Percentiles rank a stretch among this genome's conserved stretches.
phyloP scores from a whole-genome alignment of 2,113 vertebrate species.

The Pedetes capensis region DNA sequence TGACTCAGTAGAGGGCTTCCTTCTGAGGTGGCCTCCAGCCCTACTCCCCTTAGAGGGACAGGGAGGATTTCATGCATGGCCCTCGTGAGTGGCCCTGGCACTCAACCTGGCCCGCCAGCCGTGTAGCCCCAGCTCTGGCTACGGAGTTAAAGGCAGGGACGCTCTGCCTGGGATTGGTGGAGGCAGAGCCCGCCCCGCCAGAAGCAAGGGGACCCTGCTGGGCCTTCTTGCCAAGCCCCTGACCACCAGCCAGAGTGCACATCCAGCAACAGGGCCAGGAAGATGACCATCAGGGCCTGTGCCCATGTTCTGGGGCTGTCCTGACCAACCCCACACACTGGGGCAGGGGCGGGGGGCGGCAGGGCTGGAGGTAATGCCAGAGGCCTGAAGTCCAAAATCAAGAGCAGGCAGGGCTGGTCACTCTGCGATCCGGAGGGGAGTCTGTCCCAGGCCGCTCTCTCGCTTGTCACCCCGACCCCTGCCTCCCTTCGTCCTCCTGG shows the following conservation, averaged over 20 bases:
- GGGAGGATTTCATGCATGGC: too few relatives aligned
- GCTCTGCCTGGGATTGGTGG: fast-evolving
- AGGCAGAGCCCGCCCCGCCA: too few relatives aligned
- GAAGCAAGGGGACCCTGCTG: too few relatives aligned
- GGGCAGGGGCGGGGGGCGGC: too few relatives aligned
- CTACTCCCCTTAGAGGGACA: neutral
- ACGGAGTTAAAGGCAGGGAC: too few relatives aligned
- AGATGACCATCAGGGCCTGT: fast-evolving
- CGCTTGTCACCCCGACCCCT: too few relatives aligned
- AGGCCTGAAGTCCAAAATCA: fast-evolving
- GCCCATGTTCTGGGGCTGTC: neutral
- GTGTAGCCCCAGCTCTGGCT: too few relatives aligned
- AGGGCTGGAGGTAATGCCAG: fast-evolving
- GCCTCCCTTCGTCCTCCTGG: fast-evolving
- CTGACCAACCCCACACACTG: fast-evolving
- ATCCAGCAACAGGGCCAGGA: neutral
- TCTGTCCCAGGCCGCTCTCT: neutral
- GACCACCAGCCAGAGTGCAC: fast-evolving
- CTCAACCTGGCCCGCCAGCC: too few relatives aligned
- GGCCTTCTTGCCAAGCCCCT: neutral
- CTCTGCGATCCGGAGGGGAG: neutral
- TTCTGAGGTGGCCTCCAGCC: neutral
- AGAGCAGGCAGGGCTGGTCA: too few relatives aligned
- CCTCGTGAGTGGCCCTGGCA: too few relatives aligned
- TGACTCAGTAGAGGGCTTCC: neutral